phyloP scores from a whole-genome alignment of 2,888 invertebrate genomes.

The Drosophila acutilabella region DNA sequence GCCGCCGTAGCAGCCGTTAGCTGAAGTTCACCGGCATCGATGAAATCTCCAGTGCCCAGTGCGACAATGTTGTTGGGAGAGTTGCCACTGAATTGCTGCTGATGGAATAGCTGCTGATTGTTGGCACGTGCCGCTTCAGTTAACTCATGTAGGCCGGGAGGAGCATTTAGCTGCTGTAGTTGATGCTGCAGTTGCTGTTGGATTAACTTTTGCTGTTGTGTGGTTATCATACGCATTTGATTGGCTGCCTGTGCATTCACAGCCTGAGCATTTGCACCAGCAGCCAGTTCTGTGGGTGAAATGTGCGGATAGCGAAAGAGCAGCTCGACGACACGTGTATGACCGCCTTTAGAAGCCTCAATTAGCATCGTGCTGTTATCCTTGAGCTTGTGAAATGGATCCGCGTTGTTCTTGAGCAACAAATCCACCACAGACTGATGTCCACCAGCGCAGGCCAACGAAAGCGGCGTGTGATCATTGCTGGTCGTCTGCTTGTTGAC shows the following conservation, averaged over 20 bases:
- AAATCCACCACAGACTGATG: conserved; percentile 97
- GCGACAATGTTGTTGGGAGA: conserved; percentile 63
- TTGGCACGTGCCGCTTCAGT: conserved; percentile 87
- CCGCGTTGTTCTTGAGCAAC: conserved; percentile 95
- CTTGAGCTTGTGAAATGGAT: conserved; percentile 98
- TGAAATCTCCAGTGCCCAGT: conserved; percentile 77
- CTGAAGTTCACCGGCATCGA: conserved; percentile 83
- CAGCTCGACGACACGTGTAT: conserved; percentile 97
- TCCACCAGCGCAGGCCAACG: conserved; percentile 98
- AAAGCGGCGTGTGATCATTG: conserved; percentile 98
- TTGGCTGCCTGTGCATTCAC: conserved; percentile 76
- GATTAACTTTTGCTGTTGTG: conserved; percentile 83
- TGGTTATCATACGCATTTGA: conserved; percentile 83
- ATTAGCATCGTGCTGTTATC: conserved; percentile 99
- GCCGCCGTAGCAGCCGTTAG: conserved; percentile 62
- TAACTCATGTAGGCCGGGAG: conserved; percentile 87
- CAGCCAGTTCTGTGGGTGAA: conserved; percentile 87
- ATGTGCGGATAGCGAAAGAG: conserved; percentile 96
- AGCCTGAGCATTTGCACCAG: conserved; percentile 68
- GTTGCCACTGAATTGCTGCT: conserved; percentile 81
- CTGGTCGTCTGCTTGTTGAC: conserved; percentile 95
- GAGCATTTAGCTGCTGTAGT: conserved; percentile 84
- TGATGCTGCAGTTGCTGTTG: conserved; percentile 86
- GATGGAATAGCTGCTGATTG: conserved; percentile 86
- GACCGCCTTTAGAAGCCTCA: conserved; percentile 99